Evolutionary conservation across 2,888 invertebrate species (phyloP).

Genomic region (Zootermopsis nevadensis): DNA sequence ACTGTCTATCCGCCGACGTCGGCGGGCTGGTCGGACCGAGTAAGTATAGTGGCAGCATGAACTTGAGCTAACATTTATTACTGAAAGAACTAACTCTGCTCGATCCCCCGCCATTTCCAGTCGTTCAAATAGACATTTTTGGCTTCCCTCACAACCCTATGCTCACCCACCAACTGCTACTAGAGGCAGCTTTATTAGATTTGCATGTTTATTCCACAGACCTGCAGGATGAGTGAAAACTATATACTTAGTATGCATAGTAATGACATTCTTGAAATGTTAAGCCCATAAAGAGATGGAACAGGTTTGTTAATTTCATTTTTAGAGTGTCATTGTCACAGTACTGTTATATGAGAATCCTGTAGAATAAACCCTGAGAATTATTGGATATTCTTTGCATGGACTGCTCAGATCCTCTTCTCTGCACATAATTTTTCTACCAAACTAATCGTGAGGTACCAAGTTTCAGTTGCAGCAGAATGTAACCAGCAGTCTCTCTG

Average conservation of each 20-base stretch:
- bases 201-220: slow-evolving; percentile 23
- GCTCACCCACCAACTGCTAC: slow-evolving; percentile 34
- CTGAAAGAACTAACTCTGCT: slow-evolving; percentile 41
- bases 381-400: neutral
- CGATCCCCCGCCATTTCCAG: slow-evolving; percentile 38
- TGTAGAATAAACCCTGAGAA: slow-evolving; percentile 40
- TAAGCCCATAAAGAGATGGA: neutral
- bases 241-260: slow-evolving; percentile 6
- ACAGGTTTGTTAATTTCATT: neutral
- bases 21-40: slow-evolving; percentile 62
- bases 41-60: slow-evolving; percentile 59
- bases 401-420: neutral
- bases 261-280: slow-evolving; percentile 11
- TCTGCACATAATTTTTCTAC: neutral
- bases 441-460: neutral
- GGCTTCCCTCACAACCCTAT: slow-evolving; percentile 24
- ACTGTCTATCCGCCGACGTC: slow-evolving; percentile 67
- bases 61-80: slow-evolving; percentile 34
- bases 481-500: too few relatives aligned
- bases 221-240: slow-evolving; percentile 23
- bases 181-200: slow-evolving; percentile 29
- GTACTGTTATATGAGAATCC: slow-evolving; percentile 22
- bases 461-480: neutral
- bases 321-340: slow-evolving; percentile 34
- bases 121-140: slow-evolving; percentile 40